Conservation (phyloP, 2,888 invertebrate species). For the Tetrapedia diversipes region DNA sequence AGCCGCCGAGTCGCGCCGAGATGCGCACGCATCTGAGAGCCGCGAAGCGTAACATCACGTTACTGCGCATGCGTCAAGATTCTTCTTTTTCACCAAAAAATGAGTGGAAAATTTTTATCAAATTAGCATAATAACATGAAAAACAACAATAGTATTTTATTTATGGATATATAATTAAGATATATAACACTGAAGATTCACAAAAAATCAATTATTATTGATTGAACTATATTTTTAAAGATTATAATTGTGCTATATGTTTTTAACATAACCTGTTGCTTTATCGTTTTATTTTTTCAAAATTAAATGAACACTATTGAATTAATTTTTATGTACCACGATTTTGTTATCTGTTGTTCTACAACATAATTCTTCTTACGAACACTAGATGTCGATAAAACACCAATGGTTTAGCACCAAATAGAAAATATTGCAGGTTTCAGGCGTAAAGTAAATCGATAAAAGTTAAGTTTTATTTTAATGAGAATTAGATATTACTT, state of each 20-base stretch:
- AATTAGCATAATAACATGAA: not conserved
- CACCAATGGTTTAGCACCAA: not conserved
- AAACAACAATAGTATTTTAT: not conserved
- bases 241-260: not conserved
- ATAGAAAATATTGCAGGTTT: constrained; percentile 2
- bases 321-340: not conserved
- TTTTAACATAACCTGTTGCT: not conserved
- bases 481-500: not conserved
- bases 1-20: constrained; percentile 54
- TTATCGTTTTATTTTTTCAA: not conserved
- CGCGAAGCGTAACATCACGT: constrained; percentile 17
- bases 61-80: constrained; percentile 12
- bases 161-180: not conserved
- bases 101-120: not conserved
- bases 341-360: constrained; percentile 6
- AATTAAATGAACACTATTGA: not conserved
- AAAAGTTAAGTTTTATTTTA: not conserved
- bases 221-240: not conserved
- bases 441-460: constrained; percentile 1
- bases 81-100: constrained; percentile 5
- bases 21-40: constrained; percentile 52
- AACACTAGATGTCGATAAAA: constrained; percentile 31
- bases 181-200: no score
- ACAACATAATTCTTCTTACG: not conserved
- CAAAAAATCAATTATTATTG: no score